These are phyloP conservation scores for Microplitis demolitor DNA, from an alignment of 1,140 invertebrate species.

Conservation along the genomic window DNA sequence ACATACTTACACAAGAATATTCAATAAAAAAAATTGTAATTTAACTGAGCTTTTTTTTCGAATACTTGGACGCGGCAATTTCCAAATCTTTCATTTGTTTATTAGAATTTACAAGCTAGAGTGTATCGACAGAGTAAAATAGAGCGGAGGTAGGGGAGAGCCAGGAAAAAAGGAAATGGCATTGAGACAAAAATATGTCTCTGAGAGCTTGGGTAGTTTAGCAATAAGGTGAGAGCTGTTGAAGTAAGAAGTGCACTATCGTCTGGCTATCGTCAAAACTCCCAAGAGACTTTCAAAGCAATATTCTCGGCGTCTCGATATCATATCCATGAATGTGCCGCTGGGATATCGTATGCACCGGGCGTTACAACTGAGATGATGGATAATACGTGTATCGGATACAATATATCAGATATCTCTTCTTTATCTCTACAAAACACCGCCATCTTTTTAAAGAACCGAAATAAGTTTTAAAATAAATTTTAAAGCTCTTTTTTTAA, in stretches of 20 bases:
- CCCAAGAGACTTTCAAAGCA: constrained; percentile 16
- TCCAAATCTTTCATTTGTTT: too few relatives aligned
- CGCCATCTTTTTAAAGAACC: neutral
- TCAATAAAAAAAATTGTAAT: too few relatives aligned
- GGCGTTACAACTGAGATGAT: constrained; percentile 27
- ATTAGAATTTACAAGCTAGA: too few relatives aligned
- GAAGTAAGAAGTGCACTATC: constrained; percentile 15
- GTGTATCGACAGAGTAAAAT: too few relatives aligned
- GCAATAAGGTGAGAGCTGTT: neutral
- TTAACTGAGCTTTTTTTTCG: too few relatives aligned
- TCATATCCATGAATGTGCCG: constrained; percentile 24
- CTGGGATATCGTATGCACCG: constrained; percentile 33
- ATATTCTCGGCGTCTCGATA: constrained; percentile 15
- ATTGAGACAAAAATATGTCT: too few relatives aligned
- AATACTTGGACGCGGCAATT: too few relatives aligned
- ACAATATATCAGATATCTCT: constrained; percentile 20
- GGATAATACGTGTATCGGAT: constrained; percentile 35
- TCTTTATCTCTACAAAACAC: neutral
- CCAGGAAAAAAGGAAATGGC: too few relatives aligned
- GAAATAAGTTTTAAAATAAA: too few relatives aligned
- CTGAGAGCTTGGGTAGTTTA: neutral
- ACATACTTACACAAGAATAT: neutral
- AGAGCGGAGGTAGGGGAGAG: too few relatives aligned
- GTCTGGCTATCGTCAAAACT: constrained; percentile 11
- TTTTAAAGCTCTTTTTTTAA: too few relatives aligned